These are phyloP conservation scores for Torymus aiolomorphi DNA, from an alignment of 2,888 invertebrate genomes.

Conservation along the genomic window DNA sequence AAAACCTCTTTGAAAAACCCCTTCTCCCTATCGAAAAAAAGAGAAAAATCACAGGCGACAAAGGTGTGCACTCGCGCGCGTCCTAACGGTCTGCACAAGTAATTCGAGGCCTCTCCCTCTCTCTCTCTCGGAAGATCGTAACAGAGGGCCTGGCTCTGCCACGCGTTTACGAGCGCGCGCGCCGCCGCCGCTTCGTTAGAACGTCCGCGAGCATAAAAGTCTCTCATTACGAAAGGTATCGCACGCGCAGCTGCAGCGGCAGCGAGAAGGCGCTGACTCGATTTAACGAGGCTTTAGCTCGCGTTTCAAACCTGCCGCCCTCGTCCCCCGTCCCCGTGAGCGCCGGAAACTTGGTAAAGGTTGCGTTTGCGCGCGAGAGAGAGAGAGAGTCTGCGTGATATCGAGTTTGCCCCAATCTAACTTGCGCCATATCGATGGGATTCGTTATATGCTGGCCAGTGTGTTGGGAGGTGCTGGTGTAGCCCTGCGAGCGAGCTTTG, in stretches of 20 bases:
- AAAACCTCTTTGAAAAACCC: too few relatives aligned
- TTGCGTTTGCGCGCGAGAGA: too few relatives aligned
- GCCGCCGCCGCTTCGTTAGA: constrained; percentile 63
- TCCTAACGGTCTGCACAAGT: constrained; percentile 60
- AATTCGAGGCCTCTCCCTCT: constrained; percentile 62
- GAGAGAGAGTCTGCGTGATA: constrained; percentile 30
- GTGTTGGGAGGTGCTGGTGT: too few relatives aligned
- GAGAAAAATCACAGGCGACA: too few relatives aligned
- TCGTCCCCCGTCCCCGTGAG: not conserved
- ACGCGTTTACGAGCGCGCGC: constrained; percentile 63
- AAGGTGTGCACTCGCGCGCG: not conserved
- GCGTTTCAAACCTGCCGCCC: constrained; percentile 41
- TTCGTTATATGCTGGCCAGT: constrained; percentile 32
- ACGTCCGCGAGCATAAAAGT: constrained; percentile 66
- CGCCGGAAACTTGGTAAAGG: too few relatives aligned
- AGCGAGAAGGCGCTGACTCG: constrained; percentile 60
- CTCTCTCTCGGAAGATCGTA: constrained; percentile 61
- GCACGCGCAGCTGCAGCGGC: constrained; percentile 25
- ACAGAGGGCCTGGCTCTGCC: constrained; percentile 57
- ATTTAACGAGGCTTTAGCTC: constrained; percentile 60
- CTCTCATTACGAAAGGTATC: constrained; percentile 67
- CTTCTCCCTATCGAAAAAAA: too few relatives aligned
- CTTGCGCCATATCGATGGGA: constrained; percentile 52
- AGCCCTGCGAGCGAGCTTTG: not conserved
- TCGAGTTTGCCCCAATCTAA: constrained; percentile 56